Percentiles rank a stretch among this genome's conserved stretches.
These are phyloP conservation scores for Drosophila simulans DNA, from an alignment of 1,140 invertebrate genomes.

Conservation along the genomic window DNA sequence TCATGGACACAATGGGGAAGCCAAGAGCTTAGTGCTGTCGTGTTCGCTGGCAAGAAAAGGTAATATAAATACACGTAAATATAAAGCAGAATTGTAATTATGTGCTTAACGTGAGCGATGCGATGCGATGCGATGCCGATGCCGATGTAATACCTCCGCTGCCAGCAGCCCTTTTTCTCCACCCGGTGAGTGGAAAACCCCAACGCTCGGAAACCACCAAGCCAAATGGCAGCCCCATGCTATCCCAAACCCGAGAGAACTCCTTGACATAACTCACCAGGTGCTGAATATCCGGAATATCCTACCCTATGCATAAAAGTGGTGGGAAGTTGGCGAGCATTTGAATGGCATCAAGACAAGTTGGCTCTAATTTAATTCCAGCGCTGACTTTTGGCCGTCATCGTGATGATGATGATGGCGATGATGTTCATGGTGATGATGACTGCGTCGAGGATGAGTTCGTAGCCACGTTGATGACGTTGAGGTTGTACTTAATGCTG, in stretches of 20 bases:
- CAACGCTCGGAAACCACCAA: background rate
- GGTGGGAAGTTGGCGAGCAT: conserved; percentile 13
- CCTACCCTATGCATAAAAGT: conserved; percentile 7
- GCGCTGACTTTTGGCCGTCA: conserved; percentile 47
- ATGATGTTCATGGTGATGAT: conserved; percentile 5
- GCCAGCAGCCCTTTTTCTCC: conserved; percentile 10
- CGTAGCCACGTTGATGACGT: conserved; percentile 4
- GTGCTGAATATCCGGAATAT: conserved; percentile 31
- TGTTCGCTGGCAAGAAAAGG: conserved; percentile 57
- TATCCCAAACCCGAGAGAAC: background rate
- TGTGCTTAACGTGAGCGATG: conserved; percentile 80
- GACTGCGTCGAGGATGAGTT: background rate
- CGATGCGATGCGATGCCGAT: conserved; percentile 42
- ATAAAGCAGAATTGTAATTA: conserved; percentile 82
- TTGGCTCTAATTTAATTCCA: conserved; percentile 74
- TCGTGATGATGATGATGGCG: background rate
- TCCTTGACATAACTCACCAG: conserved; percentile 28
- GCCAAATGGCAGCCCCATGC: conserved; percentile 1
- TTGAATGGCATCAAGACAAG: conserved; percentile 70
- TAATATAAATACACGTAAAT: conserved; percentile 81
- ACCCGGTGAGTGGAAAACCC: conserved; percentile 1
- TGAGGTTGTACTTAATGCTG: conserved; percentile 12
- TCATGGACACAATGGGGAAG: conserved; percentile 6
- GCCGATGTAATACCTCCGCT: background rate
- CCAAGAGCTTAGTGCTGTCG: conserved; percentile 14